Conservation (phyloP, 1,140 invertebrate species). For the Battus philenor region DNA sequence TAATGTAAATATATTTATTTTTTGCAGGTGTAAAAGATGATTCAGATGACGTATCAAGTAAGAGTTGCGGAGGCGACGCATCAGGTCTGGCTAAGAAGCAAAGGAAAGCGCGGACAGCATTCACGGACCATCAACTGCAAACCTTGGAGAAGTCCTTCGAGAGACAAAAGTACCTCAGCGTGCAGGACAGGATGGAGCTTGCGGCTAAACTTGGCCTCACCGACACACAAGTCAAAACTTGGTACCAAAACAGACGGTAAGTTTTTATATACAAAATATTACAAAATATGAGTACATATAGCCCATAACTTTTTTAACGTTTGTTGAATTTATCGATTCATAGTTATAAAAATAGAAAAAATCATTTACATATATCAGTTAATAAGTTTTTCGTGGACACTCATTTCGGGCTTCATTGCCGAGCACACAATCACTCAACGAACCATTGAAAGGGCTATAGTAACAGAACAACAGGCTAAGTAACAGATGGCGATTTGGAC, state of each 20-base stretch:
- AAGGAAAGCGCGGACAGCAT: constrained; percentile 97
- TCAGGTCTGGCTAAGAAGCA: constrained; percentile 90
- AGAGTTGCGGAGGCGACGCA: constrained; percentile 53
- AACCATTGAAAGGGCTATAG: too few relatives aligned
- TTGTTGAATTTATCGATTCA: too few relatives aligned
- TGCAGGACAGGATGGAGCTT: constrained; percentile 98
- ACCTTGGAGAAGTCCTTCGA: constrained; percentile 98
- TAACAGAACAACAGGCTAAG: too few relatives aligned
- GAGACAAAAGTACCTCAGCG: constrained; percentile 98
- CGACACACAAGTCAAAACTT: constrained; percentile 99
- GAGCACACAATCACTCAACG: too few relatives aligned
- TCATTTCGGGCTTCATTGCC: too few relatives aligned
- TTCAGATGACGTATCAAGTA: constrained; percentile 65
- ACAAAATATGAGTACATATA: too few relatives aligned
- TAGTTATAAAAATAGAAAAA: too few relatives aligned
- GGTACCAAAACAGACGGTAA: constrained; percentile 99
- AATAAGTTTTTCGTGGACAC: too few relatives aligned
- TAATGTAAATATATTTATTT: constrained; percentile 22
- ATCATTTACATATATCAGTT: too few relatives aligned
- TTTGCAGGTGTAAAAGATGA: constrained; percentile 63
- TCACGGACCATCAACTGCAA: constrained; percentile 98
- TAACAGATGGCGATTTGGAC: too few relatives aligned
- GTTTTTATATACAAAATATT: constrained; percentile 37
- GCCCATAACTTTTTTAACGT: too few relatives aligned
- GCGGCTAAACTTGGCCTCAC: constrained; percentile 96